phyloP scores from a whole-genome alignment of 2,113 vertebrate species.

The Platysternon megacephalum region DNA sequence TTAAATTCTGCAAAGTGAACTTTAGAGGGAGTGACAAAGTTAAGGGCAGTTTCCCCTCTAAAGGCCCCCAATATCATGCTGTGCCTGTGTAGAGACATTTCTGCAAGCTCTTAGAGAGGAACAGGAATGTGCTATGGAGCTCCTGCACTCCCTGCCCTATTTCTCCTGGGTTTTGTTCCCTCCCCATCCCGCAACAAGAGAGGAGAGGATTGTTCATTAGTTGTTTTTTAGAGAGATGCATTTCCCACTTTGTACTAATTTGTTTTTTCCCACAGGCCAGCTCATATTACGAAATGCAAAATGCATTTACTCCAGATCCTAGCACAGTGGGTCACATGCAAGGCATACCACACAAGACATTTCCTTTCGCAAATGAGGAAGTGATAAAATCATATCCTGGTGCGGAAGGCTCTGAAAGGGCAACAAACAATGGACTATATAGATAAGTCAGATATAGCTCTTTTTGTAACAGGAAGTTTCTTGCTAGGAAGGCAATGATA shows the following conservation, averaged over 20 bases:
- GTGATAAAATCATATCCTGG: neutral
- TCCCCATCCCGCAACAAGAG: neutral
- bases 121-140: neutral
- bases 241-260: neutral
- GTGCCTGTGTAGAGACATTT: neutral
- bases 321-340: rapidly evolving
- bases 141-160: neutral
- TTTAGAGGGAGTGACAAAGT: neutral
- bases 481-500: neutral
- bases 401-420: neutral
- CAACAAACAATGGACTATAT: neutral
- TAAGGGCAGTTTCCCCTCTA: neutral
- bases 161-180: neutral
- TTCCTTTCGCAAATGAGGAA: neutral
- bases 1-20: neutral
- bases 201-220: neutral
- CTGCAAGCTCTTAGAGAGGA: neutral
- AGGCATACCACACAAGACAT: neutral
- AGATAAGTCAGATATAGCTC: neutral
- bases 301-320: neutral
- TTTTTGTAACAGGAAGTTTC: neutral
- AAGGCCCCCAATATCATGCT: neutral
- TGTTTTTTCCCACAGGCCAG: neutral
- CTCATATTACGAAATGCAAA: neutral
- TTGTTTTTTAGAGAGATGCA: neutral